These are phyloP conservation scores for Hyaena hyaena DNA, from an alignment of 2,113 vertebrate species.

Conservation along the genomic window DNA sequence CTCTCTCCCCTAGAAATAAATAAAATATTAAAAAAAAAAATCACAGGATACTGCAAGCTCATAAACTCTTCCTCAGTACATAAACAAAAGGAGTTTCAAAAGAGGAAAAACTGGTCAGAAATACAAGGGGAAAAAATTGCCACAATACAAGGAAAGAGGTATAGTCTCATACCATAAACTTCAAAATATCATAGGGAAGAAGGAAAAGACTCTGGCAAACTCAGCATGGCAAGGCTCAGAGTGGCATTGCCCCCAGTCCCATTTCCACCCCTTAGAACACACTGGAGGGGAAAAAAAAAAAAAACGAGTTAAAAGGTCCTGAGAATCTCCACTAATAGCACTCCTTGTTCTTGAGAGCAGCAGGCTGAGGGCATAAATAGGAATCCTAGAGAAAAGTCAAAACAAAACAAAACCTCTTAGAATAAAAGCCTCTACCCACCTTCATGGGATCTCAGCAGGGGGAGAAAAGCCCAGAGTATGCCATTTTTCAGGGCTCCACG, in stretches of 20 bases:
- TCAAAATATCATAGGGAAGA: background rate
- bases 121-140: background rate
- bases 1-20: no score
- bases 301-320: background rate
- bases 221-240: background rate
- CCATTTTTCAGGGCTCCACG: background rate
- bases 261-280: background rate
- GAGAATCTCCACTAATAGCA: background rate
- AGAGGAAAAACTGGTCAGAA: background rate
- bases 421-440: conserved; percentile 3
- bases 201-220: background rate
- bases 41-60: background rate
- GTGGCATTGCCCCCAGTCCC: background rate
- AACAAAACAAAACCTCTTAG: background rate
- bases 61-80: background rate
- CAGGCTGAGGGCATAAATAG: background rate
- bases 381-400: background rate
- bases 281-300: no score
- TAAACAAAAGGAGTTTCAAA: background rate
- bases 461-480: background rate
- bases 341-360: background rate
- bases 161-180: background rate
- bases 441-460: background rate
- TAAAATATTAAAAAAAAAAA: background rate
- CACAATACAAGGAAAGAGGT: background rate